Percentiles rank a stretch among this genome's conserved stretches.
Conservation (phyloP, 2,113 vertebrate species). For the Archocentrus centrarchus region DNA sequence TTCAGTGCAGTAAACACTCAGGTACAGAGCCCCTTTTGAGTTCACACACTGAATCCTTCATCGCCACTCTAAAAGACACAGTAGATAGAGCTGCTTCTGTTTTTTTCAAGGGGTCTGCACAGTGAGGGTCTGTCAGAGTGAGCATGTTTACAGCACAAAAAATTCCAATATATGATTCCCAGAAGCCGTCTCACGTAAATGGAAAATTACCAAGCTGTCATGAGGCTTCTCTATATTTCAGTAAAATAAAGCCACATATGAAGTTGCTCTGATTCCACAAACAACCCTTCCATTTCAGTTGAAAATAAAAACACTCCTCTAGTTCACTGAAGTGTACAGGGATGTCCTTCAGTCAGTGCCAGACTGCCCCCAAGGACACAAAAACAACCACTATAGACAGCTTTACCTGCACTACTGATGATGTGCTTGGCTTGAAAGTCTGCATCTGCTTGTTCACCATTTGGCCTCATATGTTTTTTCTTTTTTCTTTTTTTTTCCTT, state of each 20-base stretch:
- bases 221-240: constrained; percentile 13
- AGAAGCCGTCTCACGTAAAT: constrained; percentile 28
- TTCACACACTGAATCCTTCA: constrained; percentile 73
- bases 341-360: constrained; percentile 51
- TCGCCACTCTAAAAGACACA: constrained; percentile 34
- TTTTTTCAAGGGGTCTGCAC: constrained; percentile 47
- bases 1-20: constrained; percentile 60
- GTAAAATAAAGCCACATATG: constrained; percentile 36
- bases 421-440: constrained; percentile 16
- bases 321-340: constrained; percentile 10
- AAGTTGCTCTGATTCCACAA: constrained; percentile 17
- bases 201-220: constrained; percentile 50
- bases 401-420: constrained; percentile 11
- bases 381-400: constrained; percentile 3
- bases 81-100: constrained; percentile 54
- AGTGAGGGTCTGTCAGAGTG: constrained; percentile 51
- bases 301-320: constrained; percentile 24
- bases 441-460: constrained; percentile 10
- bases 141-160: constrained; percentile 63
- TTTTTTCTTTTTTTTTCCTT: background rate
- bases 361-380: constrained; percentile 27
- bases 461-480: constrained; percentile 4
- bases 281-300: constrained; percentile 13
- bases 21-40: constrained; percentile 74
- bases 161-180: constrained; percentile 44